Percentiles rank a stretch among this genome's conserved stretches.
phyloP scores from a whole-genome alignment of 2,888 invertebrate species.

The Oegoconia quadripuncta region DNA sequence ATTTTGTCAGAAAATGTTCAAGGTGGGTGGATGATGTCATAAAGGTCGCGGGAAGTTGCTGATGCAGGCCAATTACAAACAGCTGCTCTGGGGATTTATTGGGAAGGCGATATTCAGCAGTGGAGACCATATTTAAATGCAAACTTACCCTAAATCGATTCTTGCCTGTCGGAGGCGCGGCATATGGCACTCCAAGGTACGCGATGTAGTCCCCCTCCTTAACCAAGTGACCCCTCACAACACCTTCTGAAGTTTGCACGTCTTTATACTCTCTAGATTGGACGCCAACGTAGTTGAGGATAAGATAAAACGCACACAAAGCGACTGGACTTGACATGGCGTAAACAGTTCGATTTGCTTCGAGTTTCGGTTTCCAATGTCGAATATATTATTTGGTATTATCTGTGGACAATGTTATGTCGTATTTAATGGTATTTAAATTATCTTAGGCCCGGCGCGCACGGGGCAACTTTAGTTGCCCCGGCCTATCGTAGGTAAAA shows the following conservation, averaged over 20 bases:
- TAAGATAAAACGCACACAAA: background rate
- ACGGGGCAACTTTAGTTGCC: no score
- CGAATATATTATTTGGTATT: no score
- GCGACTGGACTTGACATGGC: no score
- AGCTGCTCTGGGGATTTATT: background rate
- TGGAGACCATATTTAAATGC: background rate
- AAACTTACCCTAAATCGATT: slow-evolving; percentile 33
- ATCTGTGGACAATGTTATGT: no score
- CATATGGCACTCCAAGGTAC: slow-evolving; percentile 39
- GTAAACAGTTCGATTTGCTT: no score
- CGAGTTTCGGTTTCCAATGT: no score
- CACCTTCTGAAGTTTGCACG: slow-evolving; percentile 23
- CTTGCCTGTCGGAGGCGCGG: slow-evolving; percentile 27
- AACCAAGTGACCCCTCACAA: slow-evolving; percentile 26
- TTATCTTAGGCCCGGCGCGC: no score
- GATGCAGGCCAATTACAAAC: background rate
- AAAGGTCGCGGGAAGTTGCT: no score
- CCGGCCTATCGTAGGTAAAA: no score
- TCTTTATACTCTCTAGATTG: slow-evolving; percentile 5
- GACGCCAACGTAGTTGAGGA: background rate
- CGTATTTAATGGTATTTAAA: no score
- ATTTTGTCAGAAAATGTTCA: no score
- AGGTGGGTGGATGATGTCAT: no score
- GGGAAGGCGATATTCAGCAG: background rate
- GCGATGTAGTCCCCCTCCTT: slow-evolving; percentile 30